These are phyloP conservation scores for Scrobipalpa costella DNA, from an alignment of 2,888 invertebrate species.

Conservation along the genomic window DNA sequence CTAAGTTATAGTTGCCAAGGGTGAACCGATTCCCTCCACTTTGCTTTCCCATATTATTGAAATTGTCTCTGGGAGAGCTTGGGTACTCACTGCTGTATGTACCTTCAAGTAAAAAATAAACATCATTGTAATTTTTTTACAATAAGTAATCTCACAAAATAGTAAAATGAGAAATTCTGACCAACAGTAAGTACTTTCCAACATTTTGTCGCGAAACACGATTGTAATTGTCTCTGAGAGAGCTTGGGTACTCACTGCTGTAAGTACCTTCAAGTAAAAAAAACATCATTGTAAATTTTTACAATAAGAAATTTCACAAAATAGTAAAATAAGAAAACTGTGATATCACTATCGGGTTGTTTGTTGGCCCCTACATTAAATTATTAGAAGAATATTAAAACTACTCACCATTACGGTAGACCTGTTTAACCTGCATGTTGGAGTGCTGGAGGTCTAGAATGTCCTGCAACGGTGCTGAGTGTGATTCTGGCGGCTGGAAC, in stretches of 20 bases:
- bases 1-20: conserved; percentile 62
- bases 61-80: conserved; percentile 72
- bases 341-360: not conserved
- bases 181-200: too few relatives aligned
- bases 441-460: conserved; percentile 87
- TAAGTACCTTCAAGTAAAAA: conserved; percentile 63
- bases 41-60: conserved; percentile 61
- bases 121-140: not conserved
- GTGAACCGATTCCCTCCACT: conserved; percentile 64
- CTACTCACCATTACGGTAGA: conserved; percentile 80
- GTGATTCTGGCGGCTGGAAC: conserved; percentile 94
- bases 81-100: conserved; percentile 79
- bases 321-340: too few relatives aligned
- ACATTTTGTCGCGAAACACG: too few relatives aligned
- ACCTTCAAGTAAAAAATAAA: conserved; percentile 49
- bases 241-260: conserved; percentile 78
- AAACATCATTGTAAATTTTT: not conserved
- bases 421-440: conserved; percentile 74
- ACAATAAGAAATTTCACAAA: too few relatives aligned
- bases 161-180: too few relatives aligned
- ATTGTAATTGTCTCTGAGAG: conserved; percentile 70
- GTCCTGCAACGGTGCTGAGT: conserved; percentile 91
- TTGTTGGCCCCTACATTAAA: conserved; percentile 3
- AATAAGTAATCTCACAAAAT: not conserved
- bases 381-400: too few relatives aligned